Base-by-base conservation (phyloP, 2,113 vertebrate genomes). In the Sceloporus tristichus region DNA sequence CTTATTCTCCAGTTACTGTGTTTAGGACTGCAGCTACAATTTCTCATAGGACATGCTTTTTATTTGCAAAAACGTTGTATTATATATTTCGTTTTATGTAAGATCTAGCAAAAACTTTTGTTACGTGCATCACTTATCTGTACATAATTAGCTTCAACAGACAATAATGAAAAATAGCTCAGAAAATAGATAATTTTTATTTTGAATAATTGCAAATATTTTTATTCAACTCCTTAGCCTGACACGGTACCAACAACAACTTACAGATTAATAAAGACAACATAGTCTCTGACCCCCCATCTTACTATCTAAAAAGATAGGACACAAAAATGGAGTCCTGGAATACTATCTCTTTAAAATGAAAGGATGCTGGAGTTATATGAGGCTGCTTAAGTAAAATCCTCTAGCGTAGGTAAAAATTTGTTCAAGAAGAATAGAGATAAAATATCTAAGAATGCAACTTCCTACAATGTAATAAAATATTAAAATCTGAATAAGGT, bases 31-130 rank as follows among this genome's bases (percentile, higher is more conserved):
- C 68, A 73, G 2, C 29, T 9, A 18, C 34, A 71, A 84, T 84
- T 84, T 56, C 42, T 21, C 9, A 34, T 84, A 19, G 34, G 73
- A 10, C 7, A 48, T 48, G 29, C 78, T 91, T 78, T 42, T 90
- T 82, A 86, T 68, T 81, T 90, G 68, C 83, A 88, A 90, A 85
- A 91, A 1, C 73, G 84, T 78, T 38, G 90, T 79, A 86, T 71
- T 4, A 74, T 4, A 74, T 87, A 91, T 10, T 86, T 27, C n/a
- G 83, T 76, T 71, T 53, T 88, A 66, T 84, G 62, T 54, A 92
- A 94, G 76, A 87, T 65, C 70, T 90, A 89, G 29, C 87, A 7
- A 42, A 73, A 90, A 70, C 4, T 87, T 59, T 2, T 56, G 1
- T 78, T 86, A n/a, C 59, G 85, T 87, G 11, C 34, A 27, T 59